A percentile compares a stretch with the other conserved stretches of the same genome.
phyloP scores from a whole-genome alignment of 2,797 vertebrate genomes.

The Zalophus californianus region DNA sequence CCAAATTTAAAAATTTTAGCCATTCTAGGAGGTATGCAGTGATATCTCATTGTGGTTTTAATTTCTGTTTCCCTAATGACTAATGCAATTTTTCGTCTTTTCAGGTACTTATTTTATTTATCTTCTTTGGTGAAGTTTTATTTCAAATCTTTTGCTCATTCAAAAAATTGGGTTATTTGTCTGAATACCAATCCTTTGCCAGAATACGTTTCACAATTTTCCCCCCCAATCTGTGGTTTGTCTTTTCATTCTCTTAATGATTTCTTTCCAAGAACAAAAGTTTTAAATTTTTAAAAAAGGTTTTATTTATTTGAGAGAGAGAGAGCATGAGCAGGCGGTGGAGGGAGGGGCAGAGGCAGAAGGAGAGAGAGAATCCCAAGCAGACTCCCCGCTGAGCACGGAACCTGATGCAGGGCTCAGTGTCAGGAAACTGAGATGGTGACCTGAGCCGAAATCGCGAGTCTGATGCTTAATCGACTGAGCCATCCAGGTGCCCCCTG shows the following conservation, averaged over 20 bases:
- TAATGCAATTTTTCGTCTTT: background rate
- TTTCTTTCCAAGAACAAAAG: background rate
- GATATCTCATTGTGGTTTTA: background rate
- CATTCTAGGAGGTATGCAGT: background rate
- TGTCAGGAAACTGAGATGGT: too few relatives aligned
- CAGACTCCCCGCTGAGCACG: background rate
- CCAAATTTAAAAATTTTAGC: background rate
- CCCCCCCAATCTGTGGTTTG: background rate
- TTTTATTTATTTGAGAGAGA: background rate
- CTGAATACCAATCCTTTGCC: background rate
- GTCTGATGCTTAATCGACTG: too few relatives aligned
- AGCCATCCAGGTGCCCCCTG: too few relatives aligned
- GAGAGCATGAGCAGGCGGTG: background rate
- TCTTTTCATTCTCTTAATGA: background rate
- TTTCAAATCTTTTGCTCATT: constrained; percentile 5
- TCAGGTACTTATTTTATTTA: background rate
- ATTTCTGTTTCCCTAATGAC: background rate
- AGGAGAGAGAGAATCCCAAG: background rate
- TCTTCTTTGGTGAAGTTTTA: background rate
- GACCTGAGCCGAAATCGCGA: too few relatives aligned
- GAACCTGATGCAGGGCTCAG: background rate
- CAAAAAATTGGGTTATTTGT: background rate
- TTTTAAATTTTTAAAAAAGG: background rate
- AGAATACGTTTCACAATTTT: background rate
- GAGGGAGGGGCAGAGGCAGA: background rate